Base-by-base conservation (phyloP, 2,888 invertebrate species). In the Mechanitis messenoides region DNA sequence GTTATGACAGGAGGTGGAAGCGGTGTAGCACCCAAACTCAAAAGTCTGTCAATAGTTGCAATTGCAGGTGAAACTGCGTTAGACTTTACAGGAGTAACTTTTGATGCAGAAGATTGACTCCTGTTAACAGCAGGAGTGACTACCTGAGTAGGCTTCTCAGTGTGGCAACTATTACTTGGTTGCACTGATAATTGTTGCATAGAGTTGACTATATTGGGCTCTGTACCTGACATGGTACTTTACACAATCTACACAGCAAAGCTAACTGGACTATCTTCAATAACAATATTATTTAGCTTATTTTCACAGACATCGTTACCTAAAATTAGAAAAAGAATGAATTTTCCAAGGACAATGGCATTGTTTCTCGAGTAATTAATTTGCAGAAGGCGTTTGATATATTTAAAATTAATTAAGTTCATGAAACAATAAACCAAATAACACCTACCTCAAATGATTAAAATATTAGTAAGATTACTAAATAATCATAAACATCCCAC, bases 181-280 rank as follows among this genome's bases (percentile, higher is more conserved):
- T 90, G 90, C 75, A 90, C 79, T 68, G 89, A 89, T 79, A 90
- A 82, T 81, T 90, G 90, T 82, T 89, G 90, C 85, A 90, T 80
- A 72, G 89, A 88, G 83, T 88, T 89, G 76, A 87, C 82, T 79
- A 90, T 81, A 81, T 85, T 87, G 72, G 87, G 89, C 87, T 90
- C 90, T 71, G 87, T 85, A 87, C 88, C 87, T 80, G 90, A 90
- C 90, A 90, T 90, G 87, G 83, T 90, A 89, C 87, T 82, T 79
- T 78, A 74, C 75, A 78, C 77, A 71, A 69, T 71, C 71, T 61
- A 42, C 56, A 56, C 63, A 20, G 60, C 60, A 53, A 53, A 60
- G 38, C 59, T 65, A 62, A 67, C 42, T 63, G 67, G 72, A 76
- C 77, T 76, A 66, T 74, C 72, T 69, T 65, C 69, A 74, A 76